Percentiles rank a stretch among this genome's conserved stretches.
Evolutionary conservation across 2,888 invertebrate genomes (phyloP).

Genomic region (Cephonodes hylas): DNA sequence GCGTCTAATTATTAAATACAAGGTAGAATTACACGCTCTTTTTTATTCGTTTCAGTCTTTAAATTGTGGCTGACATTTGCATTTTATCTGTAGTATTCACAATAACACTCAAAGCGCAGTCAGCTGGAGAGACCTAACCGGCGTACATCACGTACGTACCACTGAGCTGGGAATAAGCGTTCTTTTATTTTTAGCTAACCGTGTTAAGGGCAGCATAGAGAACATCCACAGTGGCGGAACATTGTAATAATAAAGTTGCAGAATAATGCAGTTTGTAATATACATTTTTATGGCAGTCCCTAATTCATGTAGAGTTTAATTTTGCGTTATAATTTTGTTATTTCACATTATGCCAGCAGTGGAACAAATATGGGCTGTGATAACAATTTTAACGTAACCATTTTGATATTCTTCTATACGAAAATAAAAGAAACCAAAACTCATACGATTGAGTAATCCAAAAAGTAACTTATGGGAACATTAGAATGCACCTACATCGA

Average conservation of each 20-base stretch:
- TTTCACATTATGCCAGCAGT: too few species aligned
- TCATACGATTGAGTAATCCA: too few species aligned
- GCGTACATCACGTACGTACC: background rate
- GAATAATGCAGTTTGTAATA: background rate
- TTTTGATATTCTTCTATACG: too few species aligned
- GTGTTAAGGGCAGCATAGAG: background rate
- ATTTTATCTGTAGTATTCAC: background rate
- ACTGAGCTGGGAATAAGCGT: background rate
- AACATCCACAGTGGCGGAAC: background rate
- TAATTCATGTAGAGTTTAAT: background rate
- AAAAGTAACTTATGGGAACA: too few species aligned
- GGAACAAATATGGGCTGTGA: too few species aligned
- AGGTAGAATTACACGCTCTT: too few species aligned
- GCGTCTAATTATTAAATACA: background rate
- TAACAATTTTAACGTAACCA: too few species aligned
- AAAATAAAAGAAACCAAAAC: too few species aligned
- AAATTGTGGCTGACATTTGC: background rate
- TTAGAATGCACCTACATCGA: too few species aligned
- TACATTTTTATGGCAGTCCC: background rate
- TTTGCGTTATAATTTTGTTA: background rate
- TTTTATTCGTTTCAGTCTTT: background rate
- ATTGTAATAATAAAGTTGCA: background rate
- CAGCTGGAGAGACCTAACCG: background rate
- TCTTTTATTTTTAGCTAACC: background rate
- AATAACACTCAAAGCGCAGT: constrained; percentile 3